Evolutionary conservation across 2,113 vertebrate genomes (phyloP), one percentile per base, ranked within the genome.

Genomic region (Dasyornis broadbenti): DNA sequence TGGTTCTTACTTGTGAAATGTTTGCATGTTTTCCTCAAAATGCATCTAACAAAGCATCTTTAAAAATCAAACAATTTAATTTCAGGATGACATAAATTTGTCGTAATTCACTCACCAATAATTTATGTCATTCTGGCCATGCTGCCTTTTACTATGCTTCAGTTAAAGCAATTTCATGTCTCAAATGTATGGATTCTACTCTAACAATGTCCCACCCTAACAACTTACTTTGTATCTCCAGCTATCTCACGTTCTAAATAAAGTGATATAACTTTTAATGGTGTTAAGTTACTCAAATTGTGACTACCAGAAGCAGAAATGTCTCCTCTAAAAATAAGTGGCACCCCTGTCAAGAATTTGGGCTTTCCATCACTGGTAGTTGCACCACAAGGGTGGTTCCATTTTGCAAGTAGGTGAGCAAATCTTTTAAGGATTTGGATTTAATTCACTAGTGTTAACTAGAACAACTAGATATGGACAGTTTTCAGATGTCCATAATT

Each of bases 101-200:
- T 45, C 30, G 69, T 17, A 70, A 44, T 31, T 87, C 28, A 50
- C 7, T 61, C 13, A 44, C 19, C 27, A 64, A 19, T 4, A 68
- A 71, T 64, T 85, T 35, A 33, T 0, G 0, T 30, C 52, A 4
- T 39, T 87, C n/a, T 50, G 47, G 27, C 17, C 40, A 49, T 0
- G 0, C 3, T 15, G 3, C 9, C 50, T 86, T 81, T 78, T 33
- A 56, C 8, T 60, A 30, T 37, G 22, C 7, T 64, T 65, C n/a
- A 39, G 28, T 24, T 72, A 85, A 52, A 76, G 26, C 24, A 60
- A 12, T 60, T 94, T 76, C 76, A 3, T 28, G 59, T 47, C 47
- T 68, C 44, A 71, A 39, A 90, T 85, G 37, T 59, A 50, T 20
- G 14, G 15, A 54, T 82, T 82, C 24, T 57, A 69, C 28, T 68